A percentile compares a stretch with the other conserved stretches of the same genome.
phyloP scores from a whole-genome alignment of 2,113 vertebrate species.

The Corythoichthys haematopterus region DNA sequence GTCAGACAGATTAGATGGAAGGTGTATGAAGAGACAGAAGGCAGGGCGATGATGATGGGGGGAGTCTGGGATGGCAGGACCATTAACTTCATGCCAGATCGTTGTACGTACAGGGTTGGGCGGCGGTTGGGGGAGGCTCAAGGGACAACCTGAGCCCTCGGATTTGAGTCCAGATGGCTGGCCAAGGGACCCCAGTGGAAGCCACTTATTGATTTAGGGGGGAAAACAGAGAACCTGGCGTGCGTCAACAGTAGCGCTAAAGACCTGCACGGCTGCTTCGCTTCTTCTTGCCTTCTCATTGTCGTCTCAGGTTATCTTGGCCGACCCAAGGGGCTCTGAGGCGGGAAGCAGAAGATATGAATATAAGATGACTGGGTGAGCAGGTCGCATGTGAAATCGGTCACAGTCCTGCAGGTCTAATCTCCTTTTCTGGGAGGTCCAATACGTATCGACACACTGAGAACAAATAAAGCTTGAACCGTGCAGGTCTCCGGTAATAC shows the following conservation, averaged over 20 bases:
- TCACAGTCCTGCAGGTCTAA: slow-evolving; percentile 61
- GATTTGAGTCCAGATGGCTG: slow-evolving; percentile 91
- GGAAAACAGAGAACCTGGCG: slow-evolving; percentile 70
- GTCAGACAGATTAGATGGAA: slow-evolving; percentile 82
- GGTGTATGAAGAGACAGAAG: slow-evolving; percentile 77
- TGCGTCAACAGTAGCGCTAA: slow-evolving; percentile 45
- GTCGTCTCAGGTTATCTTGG: slow-evolving; percentile 59
- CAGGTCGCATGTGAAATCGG: slow-evolving; percentile 59
- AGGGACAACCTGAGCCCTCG: slow-evolving; percentile 84
- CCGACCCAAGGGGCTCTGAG: slow-evolving; percentile 16
- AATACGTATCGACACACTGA: slow-evolving; percentile 51
- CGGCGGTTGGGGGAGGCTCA: slow-evolving; percentile 61
- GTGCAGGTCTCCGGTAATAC: slow-evolving; percentile 65
- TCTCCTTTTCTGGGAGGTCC: slow-evolving; percentile 60
- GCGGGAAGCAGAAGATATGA: slow-evolving; percentile 46
- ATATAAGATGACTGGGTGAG: slow-evolving; percentile 62
- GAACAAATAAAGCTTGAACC: slow-evolving; percentile 57
- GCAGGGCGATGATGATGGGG: slow-evolving; percentile 65
- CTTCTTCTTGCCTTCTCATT: slow-evolving; percentile 28
- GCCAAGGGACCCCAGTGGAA: slow-evolving; percentile 76
- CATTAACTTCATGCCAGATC: slow-evolving; percentile 79
- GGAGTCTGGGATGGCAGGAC: slow-evolving; percentile 69
- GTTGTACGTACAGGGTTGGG: slow-evolving; percentile 74
- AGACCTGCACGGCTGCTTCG: slow-evolving; percentile 58
- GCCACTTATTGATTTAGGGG: slow-evolving; percentile 83